Base-by-base conservation (phyloP, 30 jellyfish, hydroid and myxozoan species). In the Chrysaora quinquecirrha region DNA sequence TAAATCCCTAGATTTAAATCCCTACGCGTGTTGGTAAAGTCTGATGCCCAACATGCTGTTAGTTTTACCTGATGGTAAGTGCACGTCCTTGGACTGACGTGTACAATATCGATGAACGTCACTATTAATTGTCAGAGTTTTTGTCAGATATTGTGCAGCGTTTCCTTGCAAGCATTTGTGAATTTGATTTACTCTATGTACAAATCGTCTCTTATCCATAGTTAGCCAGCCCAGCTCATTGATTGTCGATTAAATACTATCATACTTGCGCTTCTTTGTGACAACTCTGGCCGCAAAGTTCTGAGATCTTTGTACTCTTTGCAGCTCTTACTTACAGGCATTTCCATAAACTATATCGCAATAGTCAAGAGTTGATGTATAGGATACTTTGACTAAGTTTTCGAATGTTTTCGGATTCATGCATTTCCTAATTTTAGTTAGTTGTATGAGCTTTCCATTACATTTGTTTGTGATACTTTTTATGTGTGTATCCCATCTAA, bases 281-380 rank as follows among this genome's bases (percentile, higher is more conserved):
- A 47, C 75, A 52, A 77, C 88, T 77, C 88, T 77, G 88, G 78
- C 88, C 32, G 88, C 80, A 61, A 60, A 77, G 79, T 77, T 77
- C 78, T 77, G 78, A 21, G 60, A 77, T 77, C 88, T 60, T 60
- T 77, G 88, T 30, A 77, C 66, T 77, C 74, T 35, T 46, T 78
- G 82, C 62, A 38, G 89, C 81, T 64, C 89, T 78, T 64, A 62
- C 89, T 78, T 64, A 63, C 89, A 62, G 82, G 82, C 89, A 78
- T 78, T 63, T 63, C 74, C 82, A 43, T 77, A 76, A 76, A 61
- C 88, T 2, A 63, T 63, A 64, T 78, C 82, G 49, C 74, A 78
- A 78, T 64, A 64, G 89, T 78, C 89, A 49, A 78, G 82, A 35
- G 82, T 63, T 78, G 75, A 78, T 78, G 89, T 46, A 78, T 78